Evolutionary conservation across 2,888 invertebrate genomes (phyloP).

Genomic region (Siphonodentalium dalli): DNA sequence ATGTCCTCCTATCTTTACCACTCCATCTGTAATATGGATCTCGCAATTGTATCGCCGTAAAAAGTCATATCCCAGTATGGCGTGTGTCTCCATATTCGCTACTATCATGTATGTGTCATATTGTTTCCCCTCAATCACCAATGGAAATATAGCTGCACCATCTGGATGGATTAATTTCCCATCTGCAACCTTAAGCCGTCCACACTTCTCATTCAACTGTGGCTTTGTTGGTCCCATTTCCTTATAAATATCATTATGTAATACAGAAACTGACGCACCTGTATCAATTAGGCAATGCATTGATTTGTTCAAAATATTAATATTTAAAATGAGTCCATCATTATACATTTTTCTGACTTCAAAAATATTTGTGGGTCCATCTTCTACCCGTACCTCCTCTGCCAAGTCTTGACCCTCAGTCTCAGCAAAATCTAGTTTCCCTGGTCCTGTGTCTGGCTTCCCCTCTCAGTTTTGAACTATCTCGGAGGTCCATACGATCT

Average conservation of each 20-base stretch:
- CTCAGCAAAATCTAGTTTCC: conserved; percentile 3
- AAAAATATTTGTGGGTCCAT: too few relatives aligned
- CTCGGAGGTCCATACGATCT: background rate
- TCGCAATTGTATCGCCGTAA: background rate
- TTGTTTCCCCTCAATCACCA: background rate
- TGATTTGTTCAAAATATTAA: background rate
- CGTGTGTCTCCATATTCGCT: conserved; percentile 4
- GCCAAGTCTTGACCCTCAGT: conserved; percentile 1
- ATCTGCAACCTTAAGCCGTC: background rate
- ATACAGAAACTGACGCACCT: background rate
- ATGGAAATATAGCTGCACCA: background rate
- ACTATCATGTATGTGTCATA: background rate
- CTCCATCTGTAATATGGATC: too few relatives aligned
- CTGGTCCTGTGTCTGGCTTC: background rate
- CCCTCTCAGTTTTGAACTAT: background rate
- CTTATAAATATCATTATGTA: background rate
- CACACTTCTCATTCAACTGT: background rate
- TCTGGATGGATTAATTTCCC: background rate
- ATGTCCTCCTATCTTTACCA: too few relatives aligned
- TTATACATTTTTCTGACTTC: background rate
- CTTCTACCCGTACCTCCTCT: too few relatives aligned
- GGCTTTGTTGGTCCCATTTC: background rate
- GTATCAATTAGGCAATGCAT: conserved; percentile 2
- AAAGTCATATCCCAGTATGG: background rate
- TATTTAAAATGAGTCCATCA: background rate